Percentiles rank a stretch among this genome's conserved stretches.
Evolutionary conservation across 2,888 invertebrate genomes (phyloP).

Genomic region (Polydrusus cervinus): DNA sequence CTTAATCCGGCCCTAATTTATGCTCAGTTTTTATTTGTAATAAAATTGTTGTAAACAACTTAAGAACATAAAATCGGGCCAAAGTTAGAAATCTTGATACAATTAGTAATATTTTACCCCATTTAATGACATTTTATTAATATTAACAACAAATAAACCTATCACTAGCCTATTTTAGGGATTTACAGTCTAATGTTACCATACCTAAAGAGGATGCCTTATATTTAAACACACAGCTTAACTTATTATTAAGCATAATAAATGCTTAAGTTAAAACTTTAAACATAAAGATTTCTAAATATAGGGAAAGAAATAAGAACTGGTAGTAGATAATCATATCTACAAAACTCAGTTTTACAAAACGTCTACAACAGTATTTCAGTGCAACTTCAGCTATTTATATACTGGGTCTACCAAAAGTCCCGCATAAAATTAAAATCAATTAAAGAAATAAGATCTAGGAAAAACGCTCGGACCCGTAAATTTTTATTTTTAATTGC

Average conservation of each 20-base stretch:
- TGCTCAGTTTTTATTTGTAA: background rate
- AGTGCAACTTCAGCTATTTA: too few species aligned
- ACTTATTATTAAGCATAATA: background rate
- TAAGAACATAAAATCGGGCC: constrained; percentile 2
- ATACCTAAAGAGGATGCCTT: background rate
- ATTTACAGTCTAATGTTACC: background rate
- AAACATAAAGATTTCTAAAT: background rate
- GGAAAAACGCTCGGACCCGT: too few species aligned
- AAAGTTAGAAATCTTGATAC: constrained; percentile 1
- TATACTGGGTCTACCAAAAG: too few species aligned
- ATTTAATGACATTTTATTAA: constrained; percentile 16
- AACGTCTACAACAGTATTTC: too few species aligned
- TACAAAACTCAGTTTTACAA: too few species aligned
- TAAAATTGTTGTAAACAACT: background rate
- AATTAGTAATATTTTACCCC: constrained; percentile 3
- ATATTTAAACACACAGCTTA: background rate
- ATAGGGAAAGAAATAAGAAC: background rate
- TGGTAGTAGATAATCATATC: too few species aligned
- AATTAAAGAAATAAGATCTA: too few species aligned
- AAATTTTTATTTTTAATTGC: too few species aligned
- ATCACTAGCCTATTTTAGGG: constrained; percentile 17
- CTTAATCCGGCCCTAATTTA: background rate
- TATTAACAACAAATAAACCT: constrained; percentile 5
- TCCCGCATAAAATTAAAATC: too few species aligned
- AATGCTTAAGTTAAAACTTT: background rate